Conservation (phyloP, 2,113 vertebrate species). For the Pollimyrus isidori region DNA sequence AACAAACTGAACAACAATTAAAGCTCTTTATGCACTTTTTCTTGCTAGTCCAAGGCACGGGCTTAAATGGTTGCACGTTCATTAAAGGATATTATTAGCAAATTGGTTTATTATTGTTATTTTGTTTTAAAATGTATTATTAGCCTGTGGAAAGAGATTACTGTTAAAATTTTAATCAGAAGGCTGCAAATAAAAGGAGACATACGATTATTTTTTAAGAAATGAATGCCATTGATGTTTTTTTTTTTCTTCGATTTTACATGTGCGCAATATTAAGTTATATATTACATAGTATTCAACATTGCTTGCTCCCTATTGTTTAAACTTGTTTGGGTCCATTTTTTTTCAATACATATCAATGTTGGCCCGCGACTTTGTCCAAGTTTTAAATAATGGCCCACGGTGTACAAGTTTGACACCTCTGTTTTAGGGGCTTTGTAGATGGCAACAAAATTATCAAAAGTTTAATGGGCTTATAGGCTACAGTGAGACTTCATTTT, state of each 20-base stretch:
- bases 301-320: no score
- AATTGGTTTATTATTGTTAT: background rate
- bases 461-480: no score
- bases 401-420: no score
- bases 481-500: no score
- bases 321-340: no score
- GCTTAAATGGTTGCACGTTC: background rate
- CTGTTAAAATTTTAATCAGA: background rate
- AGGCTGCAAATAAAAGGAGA: background rate
- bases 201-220: background rate
- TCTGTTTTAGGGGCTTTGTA: no score
- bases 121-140: background rate
- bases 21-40: background rate
- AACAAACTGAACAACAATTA: background rate
- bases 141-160: background rate
- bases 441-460: no score
- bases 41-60: background rate
- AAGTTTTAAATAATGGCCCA: no score
- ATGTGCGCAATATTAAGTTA: no score
- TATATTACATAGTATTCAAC: no score
- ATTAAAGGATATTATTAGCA: background rate
- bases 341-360: no score
- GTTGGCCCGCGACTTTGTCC: no score
- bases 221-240: background rate
- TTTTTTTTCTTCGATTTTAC: background rate